phyloP scores from a whole-genome alignment of 92 coral and sea anemone genomes.

The Porites rus region DNA sequence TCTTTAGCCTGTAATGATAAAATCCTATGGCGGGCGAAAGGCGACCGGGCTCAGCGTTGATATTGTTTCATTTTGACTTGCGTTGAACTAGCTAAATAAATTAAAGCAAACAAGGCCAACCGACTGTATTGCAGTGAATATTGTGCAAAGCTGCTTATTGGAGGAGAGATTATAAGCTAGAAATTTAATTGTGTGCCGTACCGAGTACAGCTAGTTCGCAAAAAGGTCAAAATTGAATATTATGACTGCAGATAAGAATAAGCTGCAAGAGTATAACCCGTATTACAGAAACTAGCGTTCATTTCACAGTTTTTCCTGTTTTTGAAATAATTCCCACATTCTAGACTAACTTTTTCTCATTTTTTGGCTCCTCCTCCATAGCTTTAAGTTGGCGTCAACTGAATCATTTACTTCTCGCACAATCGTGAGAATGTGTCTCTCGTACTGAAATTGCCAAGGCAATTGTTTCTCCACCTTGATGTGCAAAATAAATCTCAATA shows the following conservation, averaged over 20 bases:
- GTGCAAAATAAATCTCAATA: background rate
- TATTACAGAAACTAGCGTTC: background rate
- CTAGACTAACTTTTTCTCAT: too few species aligned
- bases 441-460: too few species aligned
- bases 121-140: background rate
- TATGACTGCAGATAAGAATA: background rate
- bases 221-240: background rate
- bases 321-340: too few species aligned
- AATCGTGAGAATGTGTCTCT: background rate
- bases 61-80: background rate
- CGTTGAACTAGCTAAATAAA: conserved; percentile 12
- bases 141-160: background rate
- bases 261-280: background rate
- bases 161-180: background rate
- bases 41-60: background rate
- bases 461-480: background rate
- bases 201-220: background rate
- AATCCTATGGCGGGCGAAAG: background rate
- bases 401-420: background rate
- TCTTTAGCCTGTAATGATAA: background rate
- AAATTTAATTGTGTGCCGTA: background rate
- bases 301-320: background rate
- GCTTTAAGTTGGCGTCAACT: too few species aligned
- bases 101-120: conserved; percentile 7
- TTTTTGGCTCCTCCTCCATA: too few species aligned